A percentile compares a stretch with the other conserved stretches of the same genome.
These are phyloP conservation scores for Muschampia plurimacula DNA, from an alignment of 2,888 invertebrate species.

Conservation along the genomic window DNA sequence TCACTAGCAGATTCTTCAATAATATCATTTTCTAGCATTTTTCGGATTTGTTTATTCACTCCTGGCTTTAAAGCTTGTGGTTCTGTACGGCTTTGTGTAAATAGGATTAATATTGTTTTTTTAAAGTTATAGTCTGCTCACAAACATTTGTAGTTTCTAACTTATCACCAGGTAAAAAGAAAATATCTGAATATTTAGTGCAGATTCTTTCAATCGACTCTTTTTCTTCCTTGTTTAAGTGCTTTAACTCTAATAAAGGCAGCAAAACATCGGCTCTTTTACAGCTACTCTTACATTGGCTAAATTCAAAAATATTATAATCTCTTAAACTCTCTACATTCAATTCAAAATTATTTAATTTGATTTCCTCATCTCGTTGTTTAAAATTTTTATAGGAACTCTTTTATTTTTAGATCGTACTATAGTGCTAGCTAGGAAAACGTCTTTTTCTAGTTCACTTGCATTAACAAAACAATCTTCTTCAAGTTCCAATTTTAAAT, in stretches of 20 bases:
- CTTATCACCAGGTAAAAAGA: constrained; percentile 18
- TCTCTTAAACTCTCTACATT: background rate
- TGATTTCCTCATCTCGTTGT: background rate
- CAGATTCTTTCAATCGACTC: background rate
- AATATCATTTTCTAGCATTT: constrained; percentile 10
- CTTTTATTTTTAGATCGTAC: background rate
- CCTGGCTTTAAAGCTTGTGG: constrained; percentile 11
- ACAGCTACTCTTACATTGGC: too few species aligned
- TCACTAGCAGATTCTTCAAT: background rate
- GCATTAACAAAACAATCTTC: background rate
- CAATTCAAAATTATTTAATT: background rate
- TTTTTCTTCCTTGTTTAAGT: background rate
- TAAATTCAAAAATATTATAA: too few species aligned
- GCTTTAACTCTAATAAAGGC: background rate
- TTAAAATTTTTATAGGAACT: background rate
- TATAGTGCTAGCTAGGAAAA: background rate
- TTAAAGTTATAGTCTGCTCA: constrained; percentile 4
- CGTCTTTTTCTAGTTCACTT: background rate
- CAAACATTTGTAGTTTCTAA: constrained; percentile 11
- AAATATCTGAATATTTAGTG: constrained; percentile 5
- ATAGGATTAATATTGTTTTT: constrained; percentile 11
- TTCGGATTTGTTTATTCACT: constrained; percentile 11
- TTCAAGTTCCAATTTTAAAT: background rate
- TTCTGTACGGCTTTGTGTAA: constrained; percentile 22
- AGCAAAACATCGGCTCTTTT: too few species aligned